Base-by-base conservation (phyloP, 2,113 vertebrate genomes). In the Eudyptes chrysolophus region DNA sequence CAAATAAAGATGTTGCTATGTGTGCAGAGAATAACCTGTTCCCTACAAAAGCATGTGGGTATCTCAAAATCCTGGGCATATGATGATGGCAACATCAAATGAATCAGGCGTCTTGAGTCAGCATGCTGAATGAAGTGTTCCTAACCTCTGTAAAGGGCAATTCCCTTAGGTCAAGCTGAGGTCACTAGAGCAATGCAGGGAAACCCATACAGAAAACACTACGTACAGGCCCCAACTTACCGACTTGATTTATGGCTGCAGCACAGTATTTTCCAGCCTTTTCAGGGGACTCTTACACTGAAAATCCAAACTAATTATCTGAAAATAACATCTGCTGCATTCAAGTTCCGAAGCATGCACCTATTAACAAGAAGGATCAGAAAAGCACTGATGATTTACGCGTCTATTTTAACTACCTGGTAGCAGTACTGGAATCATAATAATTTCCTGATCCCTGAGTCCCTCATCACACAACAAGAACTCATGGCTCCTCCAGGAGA, bases 151-250 rank as follows among this genome's bases (percentile, higher is more conserved):
- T 10, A 96, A 97, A 95, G 89, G 93, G 97, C 92, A 96, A 61
- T 95, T 96, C 95, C 94, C 90, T 89, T 38, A 76, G 89, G 96
- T 92, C 89, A 71, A 69, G 76, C 19, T 82, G 92, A 97, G 97
- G 96, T 96, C 95, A 97, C 92, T 97, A 54, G 97, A 97, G 95
- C 94, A 97, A 82, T 6, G 44, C 88, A 93, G 96, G 95, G 94
- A 97, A 96, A 71, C 69, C 89, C 84, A 2, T 44, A 40, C 42
- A 89, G 87, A 82, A 80, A 86, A 71, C 0, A 1, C 44, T 46
- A 11, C 72, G 65, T 66, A 54, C 2, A 2, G 55, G 57, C 38
- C 51, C 30, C 6, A 18, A 7, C 18, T 82, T 42, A 19, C 68
- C 48, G 71, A 13, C 62, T 57, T 89, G 77, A 91, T 92, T 89